Conservation (phyloP, 2,113 vertebrate genomes). For the Noctilio leporinus region DNA sequence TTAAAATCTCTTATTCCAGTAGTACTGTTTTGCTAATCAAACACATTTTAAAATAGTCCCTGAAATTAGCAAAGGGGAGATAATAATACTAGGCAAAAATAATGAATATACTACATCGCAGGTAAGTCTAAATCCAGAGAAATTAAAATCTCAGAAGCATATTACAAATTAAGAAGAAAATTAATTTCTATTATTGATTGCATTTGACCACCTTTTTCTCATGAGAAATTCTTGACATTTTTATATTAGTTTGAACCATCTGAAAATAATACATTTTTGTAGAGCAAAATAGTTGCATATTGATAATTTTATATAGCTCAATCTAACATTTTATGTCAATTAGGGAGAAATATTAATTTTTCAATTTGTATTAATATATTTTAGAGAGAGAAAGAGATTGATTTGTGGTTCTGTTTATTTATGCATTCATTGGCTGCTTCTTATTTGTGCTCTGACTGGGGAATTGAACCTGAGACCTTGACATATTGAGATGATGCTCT, state of each 20-base stretch:
- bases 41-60: neutral
- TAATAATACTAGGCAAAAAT: neutral
- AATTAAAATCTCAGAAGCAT: slow-evolving; percentile 57
- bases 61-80: neutral
- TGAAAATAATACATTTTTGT: neutral
- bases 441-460: too few species aligned
- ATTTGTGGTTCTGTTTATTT: too few species aligned
- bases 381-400: too few species aligned
- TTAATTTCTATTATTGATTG: slow-evolving; percentile 64
- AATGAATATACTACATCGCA: neutral
- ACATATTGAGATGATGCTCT: too few species aligned
- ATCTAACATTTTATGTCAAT: slow-evolving; percentile 65
- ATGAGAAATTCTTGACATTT: slow-evolving; percentile 65
- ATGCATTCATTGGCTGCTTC: too few species aligned
- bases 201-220: slow-evolving; percentile 66
- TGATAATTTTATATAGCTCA: neutral
- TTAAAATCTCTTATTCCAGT: neutral
- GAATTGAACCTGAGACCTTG: too few species aligned
- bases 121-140: slow-evolving; percentile 20
- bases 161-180: slow-evolving; percentile 62
- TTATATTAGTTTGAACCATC: slow-evolving; percentile 7
- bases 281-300: neutral
- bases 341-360: slow-evolving; percentile 63
- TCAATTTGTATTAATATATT: neutral
- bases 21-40: neutral